phyloP scores from a whole-genome alignment of 2,888 invertebrate genomes.

The Mythimna impura region DNA sequence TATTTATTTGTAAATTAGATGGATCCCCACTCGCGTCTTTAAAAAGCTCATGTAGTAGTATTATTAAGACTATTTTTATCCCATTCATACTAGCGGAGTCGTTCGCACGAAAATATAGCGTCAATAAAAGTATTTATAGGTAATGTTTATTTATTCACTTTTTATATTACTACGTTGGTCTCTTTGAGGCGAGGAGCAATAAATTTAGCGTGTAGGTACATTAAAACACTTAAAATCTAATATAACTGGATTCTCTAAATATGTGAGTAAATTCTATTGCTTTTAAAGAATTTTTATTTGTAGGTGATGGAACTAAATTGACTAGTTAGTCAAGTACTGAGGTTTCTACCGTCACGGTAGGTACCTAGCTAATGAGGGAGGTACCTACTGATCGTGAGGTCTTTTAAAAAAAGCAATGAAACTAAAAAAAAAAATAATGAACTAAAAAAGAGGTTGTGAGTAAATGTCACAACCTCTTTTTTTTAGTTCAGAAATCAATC shows the following conservation, averaged over 20 bases:
- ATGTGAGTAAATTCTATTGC: constrained; percentile 27
- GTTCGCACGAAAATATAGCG: constrained; percentile 38
- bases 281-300: constrained; percentile 17
- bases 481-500: too few species aligned
- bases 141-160: constrained; percentile 30
- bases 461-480: too few species aligned
- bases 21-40: too few species aligned
- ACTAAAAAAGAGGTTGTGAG: too few species aligned
- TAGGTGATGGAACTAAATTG: constrained; percentile 24
- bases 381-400: too few species aligned
- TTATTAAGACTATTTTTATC: constrained; percentile 19
- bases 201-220: constrained; percentile 28
- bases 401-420: too few species aligned
- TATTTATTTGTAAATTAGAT: too few species aligned
- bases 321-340: not conserved
- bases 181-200: constrained; percentile 33
- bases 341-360: not conserved
- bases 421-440: too few species aligned
- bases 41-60: too few species aligned
- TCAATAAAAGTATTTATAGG: constrained; percentile 23
- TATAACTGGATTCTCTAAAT: constrained; percentile 36
- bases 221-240: constrained; percentile 22
- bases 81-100: constrained; percentile 30
- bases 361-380: too few species aligned
- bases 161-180: constrained; percentile 27